Evolutionary conservation across 2,797 vertebrate genomes (phyloP).

Genomic region (Propithecus deckenii): DNA sequence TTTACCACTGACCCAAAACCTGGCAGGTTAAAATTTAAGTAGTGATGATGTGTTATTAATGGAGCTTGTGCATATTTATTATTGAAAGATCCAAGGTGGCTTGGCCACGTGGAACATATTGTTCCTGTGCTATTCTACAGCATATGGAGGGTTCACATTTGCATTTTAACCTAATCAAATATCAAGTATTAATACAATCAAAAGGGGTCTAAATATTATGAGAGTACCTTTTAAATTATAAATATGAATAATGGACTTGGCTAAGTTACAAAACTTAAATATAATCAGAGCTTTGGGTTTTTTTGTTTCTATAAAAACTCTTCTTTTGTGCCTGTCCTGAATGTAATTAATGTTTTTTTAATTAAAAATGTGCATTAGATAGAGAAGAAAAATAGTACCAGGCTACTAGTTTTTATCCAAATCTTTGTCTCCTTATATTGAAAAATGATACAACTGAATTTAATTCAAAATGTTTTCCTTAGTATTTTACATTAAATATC

Average conservation of each 20-base stretch:
- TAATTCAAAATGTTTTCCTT: slow-evolving; percentile 17
- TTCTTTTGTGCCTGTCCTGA: neutral
- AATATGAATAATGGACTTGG: slow-evolving; percentile 71
- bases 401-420: neutral
- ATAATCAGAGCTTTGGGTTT: slow-evolving; percentile 56
- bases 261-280: slow-evolving; percentile 70
- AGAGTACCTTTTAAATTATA: slow-evolving; percentile 70
- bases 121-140: slow-evolving; percentile 14
- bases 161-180: slow-evolving; percentile 80
- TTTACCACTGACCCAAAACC: slow-evolving; percentile 74
- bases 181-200: slow-evolving; percentile 78
- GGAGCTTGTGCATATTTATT: slow-evolving; percentile 79
- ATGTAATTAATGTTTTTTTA: slow-evolving; percentile 58
- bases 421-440: neutral
- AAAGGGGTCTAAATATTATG: slow-evolving; percentile 60
- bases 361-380: slow-evolving; percentile 31
- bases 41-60: slow-evolving; percentile 72
- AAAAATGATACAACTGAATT: slow-evolving; percentile 29
- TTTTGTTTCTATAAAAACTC: slow-evolving; percentile 2
- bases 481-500: neutral
- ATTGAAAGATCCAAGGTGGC: slow-evolving; percentile 71
- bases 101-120: slow-evolving; percentile 69
- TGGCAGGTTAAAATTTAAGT: slow-evolving; percentile 71
- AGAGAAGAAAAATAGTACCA: slow-evolving; percentile 28
- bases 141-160: slow-evolving; percentile 77